phyloP scores from a whole-genome alignment of 2,113 vertebrate genomes.

The Antechinus flavipes region DNA sequence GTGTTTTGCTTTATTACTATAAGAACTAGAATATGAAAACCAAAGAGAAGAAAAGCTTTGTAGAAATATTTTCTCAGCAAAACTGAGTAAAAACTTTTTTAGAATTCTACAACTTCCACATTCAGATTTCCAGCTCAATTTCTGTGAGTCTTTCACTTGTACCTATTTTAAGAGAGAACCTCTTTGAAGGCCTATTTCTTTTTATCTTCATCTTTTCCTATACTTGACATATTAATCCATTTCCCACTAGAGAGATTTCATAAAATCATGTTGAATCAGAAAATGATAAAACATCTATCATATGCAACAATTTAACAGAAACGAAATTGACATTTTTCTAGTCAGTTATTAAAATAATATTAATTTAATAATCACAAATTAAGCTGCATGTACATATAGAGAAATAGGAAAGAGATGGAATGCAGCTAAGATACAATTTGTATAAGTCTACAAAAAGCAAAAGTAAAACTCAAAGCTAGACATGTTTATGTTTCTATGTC shows the following conservation, averaged over 20 bases:
- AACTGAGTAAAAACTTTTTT: neutral
- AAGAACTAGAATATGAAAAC: constrained; percentile 33
- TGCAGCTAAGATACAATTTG: neutral
- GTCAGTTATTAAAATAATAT: neutral
- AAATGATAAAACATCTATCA: neutral
- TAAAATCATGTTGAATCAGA: neutral
- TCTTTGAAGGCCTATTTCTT: neutral
- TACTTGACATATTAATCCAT: neutral
- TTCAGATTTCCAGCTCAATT: constrained; percentile 2
- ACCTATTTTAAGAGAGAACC: neutral
- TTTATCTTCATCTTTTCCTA: constrained; percentile 19
- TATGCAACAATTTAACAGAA: neutral
- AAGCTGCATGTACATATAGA: neutral
- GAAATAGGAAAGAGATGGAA: neutral
- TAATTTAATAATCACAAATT: neutral
- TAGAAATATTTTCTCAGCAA: constrained; percentile 44
- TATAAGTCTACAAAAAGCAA: neutral
- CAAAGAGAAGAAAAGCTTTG: constrained; percentile 8
- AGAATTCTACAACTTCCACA: constrained; percentile 13
- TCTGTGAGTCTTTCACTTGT: constrained; percentile 13
- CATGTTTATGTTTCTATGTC: neutral
- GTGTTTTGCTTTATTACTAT: constrained; percentile 54
- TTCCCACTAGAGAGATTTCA: neutral
- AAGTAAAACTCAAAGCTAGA: neutral
- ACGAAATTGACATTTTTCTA: neutral